Evolutionary conservation across 2,113 vertebrate genomes (phyloP).

Genomic region (Orientallactaga bullata): DNA sequence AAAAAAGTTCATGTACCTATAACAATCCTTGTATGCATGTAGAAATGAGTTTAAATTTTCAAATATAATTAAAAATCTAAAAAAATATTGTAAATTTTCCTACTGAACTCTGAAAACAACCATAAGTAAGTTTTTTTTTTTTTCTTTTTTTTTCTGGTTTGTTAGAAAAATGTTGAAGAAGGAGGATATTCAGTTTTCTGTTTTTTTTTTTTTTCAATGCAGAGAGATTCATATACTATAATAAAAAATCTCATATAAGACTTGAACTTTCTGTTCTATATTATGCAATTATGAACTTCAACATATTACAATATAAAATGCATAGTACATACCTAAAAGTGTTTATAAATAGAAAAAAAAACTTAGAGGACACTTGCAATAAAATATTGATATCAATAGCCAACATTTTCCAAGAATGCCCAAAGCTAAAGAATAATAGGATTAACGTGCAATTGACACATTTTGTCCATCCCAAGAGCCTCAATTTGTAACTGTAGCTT

Average conservation of each 20-base stretch:
- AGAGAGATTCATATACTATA: neutral
- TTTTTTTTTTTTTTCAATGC: neutral
- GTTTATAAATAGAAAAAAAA: neutral
- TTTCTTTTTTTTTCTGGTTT: neutral
- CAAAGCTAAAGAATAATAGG: constrained; percentile 57
- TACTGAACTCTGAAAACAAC: neutral
- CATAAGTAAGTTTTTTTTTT: neutral
- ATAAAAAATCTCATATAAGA: neutral
- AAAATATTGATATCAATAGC: constrained; percentile 67
- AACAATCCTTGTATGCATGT: no score
- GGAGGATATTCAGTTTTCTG: neutral
- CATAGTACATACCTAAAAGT: neutral
- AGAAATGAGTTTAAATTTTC: neutral
- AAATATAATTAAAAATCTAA: neutral
- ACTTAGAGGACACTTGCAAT: constrained; percentile 5
- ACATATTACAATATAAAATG: neutral
- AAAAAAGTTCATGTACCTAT: no score
- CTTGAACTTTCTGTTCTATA: neutral
- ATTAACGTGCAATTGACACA: constrained; percentile 37
- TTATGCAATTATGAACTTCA: neutral
- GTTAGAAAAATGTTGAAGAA: neutral
- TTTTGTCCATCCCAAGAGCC: constrained; percentile 8
- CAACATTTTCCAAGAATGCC: constrained; percentile 31
- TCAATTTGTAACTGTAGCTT: constrained; percentile 42
- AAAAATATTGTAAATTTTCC: neutral